phyloP scores from a whole-genome alignment of 2,888 invertebrate species.

The Hypomecis punctinalis region DNA sequence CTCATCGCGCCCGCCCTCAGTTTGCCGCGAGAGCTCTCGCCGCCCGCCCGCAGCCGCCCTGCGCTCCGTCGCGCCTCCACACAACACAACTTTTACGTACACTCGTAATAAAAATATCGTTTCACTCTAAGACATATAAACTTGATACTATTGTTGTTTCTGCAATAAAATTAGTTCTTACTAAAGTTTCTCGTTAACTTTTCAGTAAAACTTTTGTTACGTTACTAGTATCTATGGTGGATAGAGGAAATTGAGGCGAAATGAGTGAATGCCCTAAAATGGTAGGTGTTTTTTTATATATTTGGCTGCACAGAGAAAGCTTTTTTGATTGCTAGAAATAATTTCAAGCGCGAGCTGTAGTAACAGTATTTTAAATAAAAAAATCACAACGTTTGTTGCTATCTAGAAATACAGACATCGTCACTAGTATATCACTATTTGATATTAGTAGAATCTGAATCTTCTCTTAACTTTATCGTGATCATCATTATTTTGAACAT shows the following conservation, averaged over 20 bases:
- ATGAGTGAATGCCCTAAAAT: constrained; percentile 38
- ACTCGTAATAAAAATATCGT: background rate
- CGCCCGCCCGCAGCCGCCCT: constrained; percentile 46
- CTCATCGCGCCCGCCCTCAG: constrained; percentile 59
- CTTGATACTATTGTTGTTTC: background rate
- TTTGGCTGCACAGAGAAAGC: no score
- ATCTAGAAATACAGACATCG: no score
- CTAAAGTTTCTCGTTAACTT: constrained; percentile 32
- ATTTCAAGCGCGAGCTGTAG: no score
- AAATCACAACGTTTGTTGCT: no score
- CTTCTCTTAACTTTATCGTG: no score
- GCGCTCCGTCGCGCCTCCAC: background rate
- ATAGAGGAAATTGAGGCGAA: background rate
- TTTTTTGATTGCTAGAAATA: no score
- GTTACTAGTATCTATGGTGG: constrained; percentile 17
- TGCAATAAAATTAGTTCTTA: background rate
- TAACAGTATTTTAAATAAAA: no score
- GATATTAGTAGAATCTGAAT: no score
- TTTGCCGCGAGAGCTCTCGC: constrained; percentile 62
- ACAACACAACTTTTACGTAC: constrained; percentile 16
- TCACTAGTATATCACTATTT: no score
- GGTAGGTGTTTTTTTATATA: constrained; percentile 29
- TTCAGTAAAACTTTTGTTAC: constrained; percentile 22
- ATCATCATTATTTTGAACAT: no score
- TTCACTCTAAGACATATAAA: background rate